Evolutionary conservation across 2,888 invertebrate genomes (phyloP).

Genomic region (Acleris emargana): DNA sequence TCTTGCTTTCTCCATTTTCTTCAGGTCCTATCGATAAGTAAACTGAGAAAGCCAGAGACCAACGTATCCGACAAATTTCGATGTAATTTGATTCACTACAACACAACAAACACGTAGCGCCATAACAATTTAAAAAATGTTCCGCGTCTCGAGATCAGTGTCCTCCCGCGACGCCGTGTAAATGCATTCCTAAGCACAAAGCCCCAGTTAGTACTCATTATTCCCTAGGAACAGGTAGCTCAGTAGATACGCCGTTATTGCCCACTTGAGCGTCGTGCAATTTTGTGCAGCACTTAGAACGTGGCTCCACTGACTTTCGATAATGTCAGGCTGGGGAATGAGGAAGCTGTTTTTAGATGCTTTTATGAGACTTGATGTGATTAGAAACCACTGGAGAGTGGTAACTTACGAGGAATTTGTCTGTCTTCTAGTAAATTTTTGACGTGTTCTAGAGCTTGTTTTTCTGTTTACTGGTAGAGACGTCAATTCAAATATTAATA

Average conservation of each 20-base stretch:
- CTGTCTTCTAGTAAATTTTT: too few relatives aligned
- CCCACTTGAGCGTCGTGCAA: slow-evolving; percentile 51
- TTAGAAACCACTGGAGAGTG: not conserved
- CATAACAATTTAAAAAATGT: slow-evolving; percentile 25
- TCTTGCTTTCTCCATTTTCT: too few relatives aligned
- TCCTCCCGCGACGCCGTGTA: slow-evolving; percentile 33
- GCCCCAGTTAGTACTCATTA: slow-evolving; percentile 71
- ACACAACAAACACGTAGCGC: too few relatives aligned
- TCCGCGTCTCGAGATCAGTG: slow-evolving; percentile 29
- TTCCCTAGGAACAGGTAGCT: slow-evolving; percentile 64
- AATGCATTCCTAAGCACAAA: slow-evolving; percentile 59
- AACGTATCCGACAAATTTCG: too few relatives aligned
- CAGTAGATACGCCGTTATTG: slow-evolving; percentile 50
- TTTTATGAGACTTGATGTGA: not conserved
- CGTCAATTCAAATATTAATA: too few relatives aligned
- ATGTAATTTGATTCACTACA: too few relatives aligned
- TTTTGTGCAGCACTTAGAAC: slow-evolving; percentile 55
- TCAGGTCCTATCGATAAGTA: too few relatives aligned
- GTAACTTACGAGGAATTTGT: too few relatives aligned
- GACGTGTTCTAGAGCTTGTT: too few relatives aligned
- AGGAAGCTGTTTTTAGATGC: slow-evolving; percentile 39
- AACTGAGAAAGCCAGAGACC: too few relatives aligned
- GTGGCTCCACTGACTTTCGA: slow-evolving; percentile 51
- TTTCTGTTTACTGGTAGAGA: too few relatives aligned
- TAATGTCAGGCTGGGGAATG: slow-evolving; percentile 45